Evolutionary conservation across 2,113 vertebrate species (phyloP).

Genomic region (Polypterus senegalus): DNA sequence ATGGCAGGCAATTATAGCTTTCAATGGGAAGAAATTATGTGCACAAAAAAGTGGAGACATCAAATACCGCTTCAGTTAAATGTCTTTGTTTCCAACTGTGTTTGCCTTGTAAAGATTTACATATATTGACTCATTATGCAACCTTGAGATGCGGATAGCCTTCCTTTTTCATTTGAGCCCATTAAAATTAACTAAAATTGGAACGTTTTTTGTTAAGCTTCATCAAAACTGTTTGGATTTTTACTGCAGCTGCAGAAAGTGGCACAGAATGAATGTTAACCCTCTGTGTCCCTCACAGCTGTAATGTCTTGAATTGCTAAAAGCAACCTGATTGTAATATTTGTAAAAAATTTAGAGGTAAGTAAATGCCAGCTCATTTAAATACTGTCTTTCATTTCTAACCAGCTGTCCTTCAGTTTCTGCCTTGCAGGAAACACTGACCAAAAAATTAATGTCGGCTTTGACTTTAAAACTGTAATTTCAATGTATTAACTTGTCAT

Average conservation of each 20-base stretch:
- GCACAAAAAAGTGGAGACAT: slow-evolving; percentile 99
- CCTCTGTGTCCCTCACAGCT: slow-evolving; percentile 25
- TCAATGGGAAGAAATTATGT: slow-evolving; percentile 99
- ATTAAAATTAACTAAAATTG: slow-evolving; percentile 98
- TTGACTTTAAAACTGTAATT: too few relatives aligned
- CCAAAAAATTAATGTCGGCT: too few relatives aligned
- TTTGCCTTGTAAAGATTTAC: slow-evolving; percentile 99
- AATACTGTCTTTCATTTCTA: too few relatives aligned
- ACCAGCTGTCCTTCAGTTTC: too few relatives aligned
- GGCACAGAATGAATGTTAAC: slow-evolving; percentile 74
- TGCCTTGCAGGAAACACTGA: too few relatives aligned
- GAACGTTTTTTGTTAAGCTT: slow-evolving; percentile 90
- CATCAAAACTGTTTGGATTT: slow-evolving; percentile 89
- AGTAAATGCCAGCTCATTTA: too few relatives aligned
- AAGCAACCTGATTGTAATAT: neutral
- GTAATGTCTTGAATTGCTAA: slow-evolving; percentile 33
- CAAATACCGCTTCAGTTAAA: slow-evolving; percentile 99
- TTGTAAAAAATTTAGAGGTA: neutral
- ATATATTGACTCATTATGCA: slow-evolving; percentile 99
- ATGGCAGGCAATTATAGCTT: slow-evolving; percentile 99
- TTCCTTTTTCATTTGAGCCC: slow-evolving; percentile 95
- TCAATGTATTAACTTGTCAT: too few relatives aligned
- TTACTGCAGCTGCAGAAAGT: slow-evolving; percentile 79
- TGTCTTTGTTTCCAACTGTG: slow-evolving; percentile 99
- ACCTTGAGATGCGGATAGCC: slow-evolving; percentile 99